Percentiles rank a stretch among this genome's conserved stretches.
phyloP scores from a whole-genome alignment of 2,888 invertebrate genomes.

The Lampropteryx suffumata region DNA sequence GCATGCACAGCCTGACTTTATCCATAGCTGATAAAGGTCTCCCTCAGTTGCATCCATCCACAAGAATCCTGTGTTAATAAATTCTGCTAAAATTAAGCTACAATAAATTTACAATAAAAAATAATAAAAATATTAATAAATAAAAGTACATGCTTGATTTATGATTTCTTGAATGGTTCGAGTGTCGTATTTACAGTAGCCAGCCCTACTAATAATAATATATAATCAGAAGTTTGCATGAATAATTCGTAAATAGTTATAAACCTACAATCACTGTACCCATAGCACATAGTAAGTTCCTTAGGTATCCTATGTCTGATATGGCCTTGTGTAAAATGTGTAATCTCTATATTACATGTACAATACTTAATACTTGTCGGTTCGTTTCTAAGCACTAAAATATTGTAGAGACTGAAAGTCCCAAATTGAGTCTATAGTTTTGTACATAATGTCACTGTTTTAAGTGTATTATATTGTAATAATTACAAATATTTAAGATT shows the following conservation, averaged over 20 bases:
- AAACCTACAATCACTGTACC: background rate
- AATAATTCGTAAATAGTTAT: background rate
- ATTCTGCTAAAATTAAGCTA: too few relatives aligned
- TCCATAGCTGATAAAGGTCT: too few relatives aligned
- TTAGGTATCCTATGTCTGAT: conserved; percentile 47
- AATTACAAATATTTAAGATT: conserved; percentile 73
- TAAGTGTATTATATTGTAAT: conserved; percentile 75
- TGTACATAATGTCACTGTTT: conserved; percentile 80
- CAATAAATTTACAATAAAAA: too few relatives aligned
- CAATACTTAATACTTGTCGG: conserved; percentile 42
- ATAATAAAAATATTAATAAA: background rate
- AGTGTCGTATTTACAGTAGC: conserved; percentile 3
- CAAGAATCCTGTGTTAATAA: too few relatives aligned
- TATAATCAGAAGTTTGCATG: background rate
- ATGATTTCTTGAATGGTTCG: too few relatives aligned
- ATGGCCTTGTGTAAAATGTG: conserved; percentile 71
- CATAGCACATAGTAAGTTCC: conserved; percentile 10
- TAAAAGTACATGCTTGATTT: too few relatives aligned
- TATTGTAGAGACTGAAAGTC: conserved; percentile 82
- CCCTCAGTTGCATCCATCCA: too few relatives aligned
- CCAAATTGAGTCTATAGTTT: conserved; percentile 82
- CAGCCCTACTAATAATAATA: conserved; percentile 16
- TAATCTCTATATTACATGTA: conserved; percentile 50
- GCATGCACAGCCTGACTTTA: too few relatives aligned
- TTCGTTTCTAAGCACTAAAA: conserved; percentile 57